phyloP scores from a whole-genome alignment of 2,797 vertebrate genomes.

The Coendou prehensilis region DNA sequence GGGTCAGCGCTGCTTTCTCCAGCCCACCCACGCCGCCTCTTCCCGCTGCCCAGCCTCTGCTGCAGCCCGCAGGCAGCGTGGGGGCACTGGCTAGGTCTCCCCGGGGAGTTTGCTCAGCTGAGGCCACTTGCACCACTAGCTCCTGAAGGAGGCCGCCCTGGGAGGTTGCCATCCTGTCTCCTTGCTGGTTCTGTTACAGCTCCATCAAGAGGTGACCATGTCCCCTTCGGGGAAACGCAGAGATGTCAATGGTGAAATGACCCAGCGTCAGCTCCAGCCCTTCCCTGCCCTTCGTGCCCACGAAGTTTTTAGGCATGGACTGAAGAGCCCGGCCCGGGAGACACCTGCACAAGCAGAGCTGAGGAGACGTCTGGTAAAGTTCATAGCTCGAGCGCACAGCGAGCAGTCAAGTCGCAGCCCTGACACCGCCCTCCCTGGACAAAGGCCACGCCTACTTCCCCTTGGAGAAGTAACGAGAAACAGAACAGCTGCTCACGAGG shows the following conservation, averaged over 20 bases:
- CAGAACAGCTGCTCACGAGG: neutral
- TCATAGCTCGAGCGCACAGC: neutral
- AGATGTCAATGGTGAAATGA: neutral
- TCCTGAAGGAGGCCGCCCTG: neutral
- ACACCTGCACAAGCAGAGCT: neutral
- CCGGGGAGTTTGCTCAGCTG: accelerated
- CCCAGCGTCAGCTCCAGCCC: neutral
- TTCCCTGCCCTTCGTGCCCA: neutral
- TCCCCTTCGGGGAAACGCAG: neutral
- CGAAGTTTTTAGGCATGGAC: neutral
- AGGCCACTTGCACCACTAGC: neutral
- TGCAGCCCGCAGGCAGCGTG: neutral
- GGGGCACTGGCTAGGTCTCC: neutral
- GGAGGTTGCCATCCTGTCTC: neutral
- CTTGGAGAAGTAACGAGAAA: neutral
- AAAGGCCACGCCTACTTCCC: neutral
- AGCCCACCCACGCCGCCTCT: neutral
- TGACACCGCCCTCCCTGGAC: neutral
- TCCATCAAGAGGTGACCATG: neutral
- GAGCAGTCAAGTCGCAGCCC: neutral
- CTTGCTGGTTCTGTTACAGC: neutral
- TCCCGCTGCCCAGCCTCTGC: neutral
- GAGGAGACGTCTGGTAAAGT: neutral
- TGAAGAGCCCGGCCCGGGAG: neutral
- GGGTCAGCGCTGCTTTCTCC: neutral